Conservation (phyloP, 2,113 vertebrate species). For the Protomyctophum bolini region DNA sequence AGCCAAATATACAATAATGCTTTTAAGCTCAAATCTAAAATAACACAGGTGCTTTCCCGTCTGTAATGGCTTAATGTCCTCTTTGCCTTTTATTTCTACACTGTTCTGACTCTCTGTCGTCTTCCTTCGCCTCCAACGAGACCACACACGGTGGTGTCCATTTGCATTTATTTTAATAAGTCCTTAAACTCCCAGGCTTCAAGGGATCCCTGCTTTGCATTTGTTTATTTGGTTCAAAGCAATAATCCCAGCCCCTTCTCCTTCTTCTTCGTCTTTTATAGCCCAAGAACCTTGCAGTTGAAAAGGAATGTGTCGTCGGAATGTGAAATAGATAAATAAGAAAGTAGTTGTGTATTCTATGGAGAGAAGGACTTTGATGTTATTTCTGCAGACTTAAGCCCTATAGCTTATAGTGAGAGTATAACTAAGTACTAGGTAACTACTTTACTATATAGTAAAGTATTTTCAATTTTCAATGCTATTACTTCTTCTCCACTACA, state of each 20-base stretch:
- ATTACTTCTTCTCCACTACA: too few relatives aligned
- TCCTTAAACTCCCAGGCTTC: slow-evolving; percentile 58
- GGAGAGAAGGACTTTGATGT: slow-evolving; percentile 66
- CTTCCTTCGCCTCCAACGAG: slow-evolving; percentile 25
- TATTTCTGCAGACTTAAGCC: slow-evolving; percentile 63
- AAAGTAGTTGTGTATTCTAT: slow-evolving; percentile 52
- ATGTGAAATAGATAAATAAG: slow-evolving; percentile 58
- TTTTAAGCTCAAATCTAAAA: too few relatives aligned
- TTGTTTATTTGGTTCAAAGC: slow-evolving; percentile 73
- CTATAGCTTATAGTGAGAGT: slow-evolving; percentile 33
- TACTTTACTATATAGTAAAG: too few relatives aligned
- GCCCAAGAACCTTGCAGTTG: slow-evolving; percentile 47
- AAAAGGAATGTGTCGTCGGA: slow-evolving; percentile 61
- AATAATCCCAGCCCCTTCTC: background rate
- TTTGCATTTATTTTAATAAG: slow-evolving; percentile 69
- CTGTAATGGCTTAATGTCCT: too few relatives aligned
- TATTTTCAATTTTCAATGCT: too few relatives aligned
- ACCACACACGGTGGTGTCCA: slow-evolving; percentile 27
- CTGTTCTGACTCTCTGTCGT: slow-evolving; percentile 36
- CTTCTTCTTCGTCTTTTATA: slow-evolving; percentile 38
- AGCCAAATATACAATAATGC: too few relatives aligned
- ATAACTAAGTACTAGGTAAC: background rate
- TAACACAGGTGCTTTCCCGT: too few relatives aligned
- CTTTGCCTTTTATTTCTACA: slow-evolving; percentile 2
- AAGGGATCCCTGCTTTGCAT: slow-evolving; percentile 64